Base-by-base conservation (phyloP, 2,113 vertebrate genomes). In the Sinocyclocheilus maitianheensis region DNA sequence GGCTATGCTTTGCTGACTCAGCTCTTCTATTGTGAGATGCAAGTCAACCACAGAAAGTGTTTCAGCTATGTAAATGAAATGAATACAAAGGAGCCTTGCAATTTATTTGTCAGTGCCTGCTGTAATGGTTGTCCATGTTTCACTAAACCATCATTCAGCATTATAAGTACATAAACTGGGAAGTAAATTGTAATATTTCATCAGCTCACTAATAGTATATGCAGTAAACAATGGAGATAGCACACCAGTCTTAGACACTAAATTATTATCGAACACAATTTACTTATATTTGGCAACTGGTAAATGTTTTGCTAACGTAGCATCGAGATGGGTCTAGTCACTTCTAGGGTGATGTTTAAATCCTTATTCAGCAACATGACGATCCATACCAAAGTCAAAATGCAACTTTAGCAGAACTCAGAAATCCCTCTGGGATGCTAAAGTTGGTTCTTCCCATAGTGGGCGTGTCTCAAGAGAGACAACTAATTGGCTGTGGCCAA, bases 1-100 rank as follows among this genome's bases (percentile, higher is more conserved):
- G 3, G 12, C 85, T 75, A 79, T 24, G 62, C 90, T 90, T 81
- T 90, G 91, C 93, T 94, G 91, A 91, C 89, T 86, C 87, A 85
- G 80, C 85, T 85, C 80, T 24, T 90, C 90, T 92, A 90, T 88
- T 91, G 89, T 85, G 83, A 90, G 89, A 90, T 80, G 69, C 69
- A 63, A 72, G 62, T 84, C 69, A 0, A n/a, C 34, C 55, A 14
- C 53, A 80, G 24, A 63, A 62, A 62, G 58, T 18, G 87, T 87
- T 53, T 87, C 81, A 92, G 26, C 71, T 43, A 46, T 63, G 24
- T 13, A 16, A 51, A 62, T 48, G 18, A 8, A 65, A 55, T 20
- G 24, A 77, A 51, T 65, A 77, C 46, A 74, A 82, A 83, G 26
- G 43, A 40, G 10, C 43, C 62, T 81, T 34, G 43, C 65, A 5